These are phyloP conservation scores for Buceros bicornis DNA, from an alignment of 2,797 vertebrate species.

Conservation along the genomic window DNA sequence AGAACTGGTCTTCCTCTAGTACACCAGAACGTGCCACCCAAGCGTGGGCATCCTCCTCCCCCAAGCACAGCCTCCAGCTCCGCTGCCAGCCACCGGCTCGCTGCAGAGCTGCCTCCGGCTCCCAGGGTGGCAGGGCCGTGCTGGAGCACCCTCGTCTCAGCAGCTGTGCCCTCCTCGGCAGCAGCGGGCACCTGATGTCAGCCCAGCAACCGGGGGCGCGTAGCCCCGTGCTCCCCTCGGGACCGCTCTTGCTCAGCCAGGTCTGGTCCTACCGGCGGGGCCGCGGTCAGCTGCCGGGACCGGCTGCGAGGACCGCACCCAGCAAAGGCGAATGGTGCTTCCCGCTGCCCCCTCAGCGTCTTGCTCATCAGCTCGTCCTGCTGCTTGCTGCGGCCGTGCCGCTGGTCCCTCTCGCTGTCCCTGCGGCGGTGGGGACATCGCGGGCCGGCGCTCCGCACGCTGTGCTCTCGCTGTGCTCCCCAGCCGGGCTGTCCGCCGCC, in stretches of 20 bases:
- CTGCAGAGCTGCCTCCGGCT: not conserved
- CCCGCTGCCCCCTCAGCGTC: accelerated
- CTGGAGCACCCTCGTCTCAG: not conserved
- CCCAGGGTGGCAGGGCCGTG: not conserved
- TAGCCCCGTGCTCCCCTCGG: not conserved
- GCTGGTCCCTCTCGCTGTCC: not conserved
- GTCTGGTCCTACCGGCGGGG: not conserved
- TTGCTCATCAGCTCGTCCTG: not conserved
- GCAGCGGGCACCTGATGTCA: not conserved
- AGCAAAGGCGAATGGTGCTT: not conserved
- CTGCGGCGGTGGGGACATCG: not conserved
- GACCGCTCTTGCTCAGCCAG: not conserved
- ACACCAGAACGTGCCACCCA: not conserved
- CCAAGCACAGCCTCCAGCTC: not conserved
- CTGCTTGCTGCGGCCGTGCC: accelerated
- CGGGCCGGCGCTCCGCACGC: accelerated
- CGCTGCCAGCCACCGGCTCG: not conserved
- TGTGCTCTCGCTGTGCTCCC: not conserved
- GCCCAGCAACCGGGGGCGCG: not conserved
- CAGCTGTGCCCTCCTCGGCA: not conserved
- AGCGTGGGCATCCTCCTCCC: not conserved
- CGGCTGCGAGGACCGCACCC: not conserved
- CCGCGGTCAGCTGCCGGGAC: accelerated
- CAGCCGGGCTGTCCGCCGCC: not conserved
- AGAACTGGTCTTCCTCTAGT: not conserved